Evolutionary conservation across 2,888 invertebrate species (phyloP), one percentile per base, ranked within the genome.

Genomic region (Hirtodrosophila trivittata): DNA sequence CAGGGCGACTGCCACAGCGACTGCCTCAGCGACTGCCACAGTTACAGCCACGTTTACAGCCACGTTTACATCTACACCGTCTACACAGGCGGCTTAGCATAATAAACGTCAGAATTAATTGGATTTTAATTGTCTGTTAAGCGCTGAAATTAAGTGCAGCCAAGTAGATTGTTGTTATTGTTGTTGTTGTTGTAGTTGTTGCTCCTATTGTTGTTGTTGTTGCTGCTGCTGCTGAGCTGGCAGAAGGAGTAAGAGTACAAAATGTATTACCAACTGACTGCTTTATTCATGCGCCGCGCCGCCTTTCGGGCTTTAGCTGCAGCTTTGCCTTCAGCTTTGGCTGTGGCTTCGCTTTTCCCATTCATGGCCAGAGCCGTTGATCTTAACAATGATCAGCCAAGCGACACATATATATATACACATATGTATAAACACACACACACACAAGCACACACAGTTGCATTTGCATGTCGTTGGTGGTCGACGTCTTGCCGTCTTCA

Each of bases 81-180:
- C 56, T 33, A 65, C 66, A 80, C 66, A 73, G 83, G 77, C 88
- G 88, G 87, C 88, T 88, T 89, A 89, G 80, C 88, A 88, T 88
- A 89, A 89, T 89, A 89, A 90, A 89, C 89, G 89, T 90, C 90
- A 89, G 89, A 90, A 90, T 89, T 90, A 90, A 90, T 90, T 90
- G 90, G 90, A 90, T 90, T 90, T 90, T 90, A 89, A 89, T 89
- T 89, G 89, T 89, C 90, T 89, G 88, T 89, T 89, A 89, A 89
- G 87, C 84, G 85, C 77, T 85, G 87, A 78, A 86, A 86, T 86
- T 86, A 87, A 83, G 87, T 86, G 87, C 87, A 81, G 85, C 78
- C 85, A 84, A 80, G 67, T 80, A 86, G 87, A 75, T 70, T 66
- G 75, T 63, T 66, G 56, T 56, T 51, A 32, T 21, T 55, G 39